Evolutionary conservation across 2,113 vertebrate species (phyloP).

Genomic region (Ivindomyrus marchei): DNA sequence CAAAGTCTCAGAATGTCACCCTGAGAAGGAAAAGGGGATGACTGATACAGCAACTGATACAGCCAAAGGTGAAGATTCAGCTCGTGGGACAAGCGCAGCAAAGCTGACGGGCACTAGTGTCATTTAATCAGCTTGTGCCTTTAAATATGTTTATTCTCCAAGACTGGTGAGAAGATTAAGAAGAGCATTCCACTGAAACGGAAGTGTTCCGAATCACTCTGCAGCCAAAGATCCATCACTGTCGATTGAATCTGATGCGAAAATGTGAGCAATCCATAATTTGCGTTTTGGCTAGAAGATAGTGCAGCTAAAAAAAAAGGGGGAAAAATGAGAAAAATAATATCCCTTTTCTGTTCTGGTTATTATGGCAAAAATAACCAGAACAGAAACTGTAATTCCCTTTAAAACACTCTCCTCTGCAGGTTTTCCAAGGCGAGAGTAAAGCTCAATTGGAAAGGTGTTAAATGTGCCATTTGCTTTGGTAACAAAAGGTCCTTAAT

Average conservation of each 20-base stretch:
- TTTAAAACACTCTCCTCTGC: background rate
- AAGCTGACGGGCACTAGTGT: background rate
- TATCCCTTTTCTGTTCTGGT: background rate
- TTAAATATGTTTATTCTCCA: background rate
- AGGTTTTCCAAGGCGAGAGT: background rate
- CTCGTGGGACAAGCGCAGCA: background rate
- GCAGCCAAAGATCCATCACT: background rate
- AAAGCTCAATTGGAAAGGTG: background rate
- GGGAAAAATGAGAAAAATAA: background rate
- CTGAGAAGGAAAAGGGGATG: background rate
- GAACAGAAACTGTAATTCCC: background rate
- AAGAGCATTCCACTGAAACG: background rate
- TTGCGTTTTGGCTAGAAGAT: background rate
- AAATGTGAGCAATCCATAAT: background rate
- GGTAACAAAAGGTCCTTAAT: background rate
- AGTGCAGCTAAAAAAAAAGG: background rate
- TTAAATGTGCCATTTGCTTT: background rate
- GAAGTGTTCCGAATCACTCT: background rate
- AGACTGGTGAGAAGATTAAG: background rate
- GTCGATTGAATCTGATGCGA: background rate
- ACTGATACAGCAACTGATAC: background rate
- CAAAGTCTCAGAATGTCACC: background rate
- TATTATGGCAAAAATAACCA: background rate
- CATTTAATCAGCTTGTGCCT: background rate
- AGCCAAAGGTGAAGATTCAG: background rate